A percentile compares a stretch with the other conserved stretches of the same genome.
phyloP scores from a whole-genome alignment of 2,113 vertebrate genomes.

The Chamaea fasciata region DNA sequence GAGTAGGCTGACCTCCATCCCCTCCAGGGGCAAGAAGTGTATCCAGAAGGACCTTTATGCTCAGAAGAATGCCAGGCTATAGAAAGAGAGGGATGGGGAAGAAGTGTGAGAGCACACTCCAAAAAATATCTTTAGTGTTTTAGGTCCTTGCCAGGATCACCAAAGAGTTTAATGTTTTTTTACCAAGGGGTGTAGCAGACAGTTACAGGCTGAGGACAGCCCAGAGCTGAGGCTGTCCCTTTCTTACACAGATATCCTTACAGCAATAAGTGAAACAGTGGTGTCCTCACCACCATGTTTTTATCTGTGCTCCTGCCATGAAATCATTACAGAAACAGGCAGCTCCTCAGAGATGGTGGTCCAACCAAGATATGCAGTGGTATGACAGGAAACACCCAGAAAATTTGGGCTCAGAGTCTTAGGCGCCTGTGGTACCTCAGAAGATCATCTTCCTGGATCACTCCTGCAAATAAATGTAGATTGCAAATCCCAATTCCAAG shows the following conservation, averaged over 20 bases:
- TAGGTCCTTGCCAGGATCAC: not conserved
- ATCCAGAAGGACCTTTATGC: not conserved
- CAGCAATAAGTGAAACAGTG: not conserved
- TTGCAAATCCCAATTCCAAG: not conserved
- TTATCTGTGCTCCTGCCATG: not conserved
- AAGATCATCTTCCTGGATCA: not conserved
- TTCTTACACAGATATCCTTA: not conserved
- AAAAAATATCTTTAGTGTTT: not conserved
- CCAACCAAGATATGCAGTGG: accelerated
- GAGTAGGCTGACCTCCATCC: not conserved
- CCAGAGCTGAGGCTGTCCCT: not conserved
- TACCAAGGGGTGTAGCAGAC: not conserved
- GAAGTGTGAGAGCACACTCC: not conserved
- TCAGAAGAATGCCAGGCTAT: not conserved
- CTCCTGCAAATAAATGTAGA: not conserved
- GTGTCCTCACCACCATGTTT: not conserved
- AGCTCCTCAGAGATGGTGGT: not conserved
- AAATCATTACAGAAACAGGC: not conserved
- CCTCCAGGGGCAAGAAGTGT: not conserved
- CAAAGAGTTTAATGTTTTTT: not conserved
- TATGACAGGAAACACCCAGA: not conserved
- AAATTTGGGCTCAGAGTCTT: not conserved
- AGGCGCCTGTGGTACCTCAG: not conserved
- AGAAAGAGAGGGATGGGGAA: not conserved
- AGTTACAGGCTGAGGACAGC: not conserved